Evolutionary conservation across 2,113 vertebrate genomes (phyloP).

Genomic region (Oceanites oceanicus): DNA sequence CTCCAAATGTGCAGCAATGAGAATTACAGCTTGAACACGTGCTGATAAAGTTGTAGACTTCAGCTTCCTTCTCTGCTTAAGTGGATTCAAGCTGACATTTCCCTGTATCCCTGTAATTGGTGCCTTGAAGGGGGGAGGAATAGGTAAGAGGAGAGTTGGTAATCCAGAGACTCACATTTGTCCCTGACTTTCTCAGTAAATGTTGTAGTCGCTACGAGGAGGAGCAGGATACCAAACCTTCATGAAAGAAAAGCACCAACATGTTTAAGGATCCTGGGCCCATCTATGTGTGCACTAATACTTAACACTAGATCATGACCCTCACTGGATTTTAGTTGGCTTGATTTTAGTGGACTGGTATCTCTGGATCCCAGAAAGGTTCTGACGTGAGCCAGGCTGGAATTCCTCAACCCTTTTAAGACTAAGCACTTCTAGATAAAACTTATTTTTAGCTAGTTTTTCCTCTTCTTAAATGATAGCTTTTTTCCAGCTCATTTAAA

Average conservation of each 20-base stretch:
- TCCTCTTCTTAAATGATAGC: neutral
- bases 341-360: neutral
- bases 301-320: neutral
- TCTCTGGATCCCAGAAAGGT: neutral
- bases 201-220: neutral
- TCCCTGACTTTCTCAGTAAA: neutral
- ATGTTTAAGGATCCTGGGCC: neutral
- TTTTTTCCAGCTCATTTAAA: neutral
- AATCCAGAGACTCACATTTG: neutral
- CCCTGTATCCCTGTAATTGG: neutral
- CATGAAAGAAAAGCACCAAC: neutral
- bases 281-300: neutral
- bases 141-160: neutral
- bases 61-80: neutral
- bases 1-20: neutral
- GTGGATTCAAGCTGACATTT: neutral
- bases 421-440: neutral
- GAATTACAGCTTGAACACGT: neutral
- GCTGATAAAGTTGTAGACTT: neutral
- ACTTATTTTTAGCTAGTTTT: neutral
- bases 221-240: neutral
- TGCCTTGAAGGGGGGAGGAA: neutral
- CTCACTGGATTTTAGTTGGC: neutral
- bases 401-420: neutral
- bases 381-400: neutral